phyloP scores from a whole-genome alignment of 2,888 invertebrate genomes.

The Notocelia uddmanniana region DNA sequence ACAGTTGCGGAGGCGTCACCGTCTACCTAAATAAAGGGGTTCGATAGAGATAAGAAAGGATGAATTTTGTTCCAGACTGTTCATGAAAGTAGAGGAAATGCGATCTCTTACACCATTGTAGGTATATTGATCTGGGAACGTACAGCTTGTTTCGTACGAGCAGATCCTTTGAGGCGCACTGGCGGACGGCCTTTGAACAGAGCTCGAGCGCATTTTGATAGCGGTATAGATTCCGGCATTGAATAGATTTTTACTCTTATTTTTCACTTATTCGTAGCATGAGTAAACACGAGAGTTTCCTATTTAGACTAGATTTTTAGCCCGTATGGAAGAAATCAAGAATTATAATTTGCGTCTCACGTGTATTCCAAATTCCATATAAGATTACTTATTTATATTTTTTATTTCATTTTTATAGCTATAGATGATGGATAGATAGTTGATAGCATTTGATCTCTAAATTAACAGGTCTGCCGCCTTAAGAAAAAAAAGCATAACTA shows the following conservation, averaged over 20 bases:
- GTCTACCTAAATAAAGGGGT: slow-evolving; percentile 4
- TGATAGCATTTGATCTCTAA: no score
- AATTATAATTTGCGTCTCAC: background rate
- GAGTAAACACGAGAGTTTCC: slow-evolving; percentile 25
- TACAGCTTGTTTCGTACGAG: slow-evolving; percentile 69
- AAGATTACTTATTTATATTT: background rate
- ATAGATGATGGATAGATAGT: no score
- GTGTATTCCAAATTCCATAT: background rate
- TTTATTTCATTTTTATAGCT: background rate
- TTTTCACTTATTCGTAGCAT: slow-evolving; percentile 51
- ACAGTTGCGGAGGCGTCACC: slow-evolving; percentile 7
- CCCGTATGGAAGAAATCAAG: background rate
- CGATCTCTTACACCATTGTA: slow-evolving; percentile 62
- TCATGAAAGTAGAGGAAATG: slow-evolving; percentile 60
- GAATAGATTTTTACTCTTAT: slow-evolving; percentile 74
- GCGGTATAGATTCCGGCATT: slow-evolving; percentile 75
- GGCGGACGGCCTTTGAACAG: slow-evolving; percentile 70
- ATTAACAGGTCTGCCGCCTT: no score
- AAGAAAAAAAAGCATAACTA: no score
- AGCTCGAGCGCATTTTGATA: slow-evolving; percentile 76
- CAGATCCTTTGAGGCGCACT: slow-evolving; percentile 71
- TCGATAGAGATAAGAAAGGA: slow-evolving; percentile 58
- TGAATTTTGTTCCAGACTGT: slow-evolving; percentile 63
- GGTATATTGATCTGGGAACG: slow-evolving; percentile 75
- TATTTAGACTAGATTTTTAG: background rate